Evolutionary conservation across 2,113 vertebrate species (phyloP).

Genomic region (Caracal caracal): DNA sequence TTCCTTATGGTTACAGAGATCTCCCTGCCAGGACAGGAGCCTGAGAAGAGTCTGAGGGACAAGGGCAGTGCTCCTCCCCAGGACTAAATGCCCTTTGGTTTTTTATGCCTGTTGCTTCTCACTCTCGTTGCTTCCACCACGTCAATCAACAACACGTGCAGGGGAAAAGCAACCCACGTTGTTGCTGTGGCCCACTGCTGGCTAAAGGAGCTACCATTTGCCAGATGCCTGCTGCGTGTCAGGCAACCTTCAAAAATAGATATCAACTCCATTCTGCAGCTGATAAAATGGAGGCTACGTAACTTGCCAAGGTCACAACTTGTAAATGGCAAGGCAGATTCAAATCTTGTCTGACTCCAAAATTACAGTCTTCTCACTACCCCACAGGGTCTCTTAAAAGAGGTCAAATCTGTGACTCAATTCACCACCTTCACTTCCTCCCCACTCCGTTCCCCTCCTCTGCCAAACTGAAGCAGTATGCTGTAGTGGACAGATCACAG

Average conservation of each 20-base stretch:
- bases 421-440: fast-evolving
- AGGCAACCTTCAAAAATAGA: background rate
- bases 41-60: background rate
- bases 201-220: background rate
- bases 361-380: background rate
- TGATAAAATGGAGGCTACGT: background rate
- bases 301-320: background rate
- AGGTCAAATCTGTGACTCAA: background rate
- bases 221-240: background rate
- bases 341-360: background rate
- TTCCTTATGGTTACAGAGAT: background rate
- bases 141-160: background rate
- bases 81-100: background rate
- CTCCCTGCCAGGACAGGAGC: background rate
- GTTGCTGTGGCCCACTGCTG: background rate
- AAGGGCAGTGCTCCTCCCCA: background rate
- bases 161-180: background rate
- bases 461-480: background rate
- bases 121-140: background rate
- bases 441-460: background rate
- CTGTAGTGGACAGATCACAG: background rate
- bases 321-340: background rate
- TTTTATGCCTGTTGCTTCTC: background rate
- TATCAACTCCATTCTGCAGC: background rate
- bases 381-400: background rate